Evolutionary conservation across 2,888 invertebrate genomes (phyloP).

Genomic region (Phasia obesa): DNA sequence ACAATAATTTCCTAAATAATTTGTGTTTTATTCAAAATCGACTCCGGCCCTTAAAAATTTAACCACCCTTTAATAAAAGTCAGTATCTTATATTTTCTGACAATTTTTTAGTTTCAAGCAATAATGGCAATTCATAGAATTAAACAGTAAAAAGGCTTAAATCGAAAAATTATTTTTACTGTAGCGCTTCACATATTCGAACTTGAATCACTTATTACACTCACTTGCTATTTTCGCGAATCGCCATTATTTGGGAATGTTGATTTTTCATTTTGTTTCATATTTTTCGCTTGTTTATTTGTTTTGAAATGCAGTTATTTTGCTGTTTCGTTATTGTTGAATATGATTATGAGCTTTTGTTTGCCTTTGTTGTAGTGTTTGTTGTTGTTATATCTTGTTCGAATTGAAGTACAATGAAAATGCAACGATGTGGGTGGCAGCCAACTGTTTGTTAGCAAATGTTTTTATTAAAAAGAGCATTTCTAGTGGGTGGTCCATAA

Average conservation of each 20-base stretch:
- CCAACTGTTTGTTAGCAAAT: conserved; percentile 41
- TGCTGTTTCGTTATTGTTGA: conserved; percentile 1
- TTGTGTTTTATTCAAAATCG: no score
- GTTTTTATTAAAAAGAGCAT: conserved; percentile 47
- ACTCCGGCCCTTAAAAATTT: no score
- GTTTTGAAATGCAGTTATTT: conserved; percentile 57
- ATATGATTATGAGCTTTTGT: conserved; percentile 27
- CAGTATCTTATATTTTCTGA: no score
- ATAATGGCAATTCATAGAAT: no score
- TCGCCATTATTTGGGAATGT: conserved; percentile 18
- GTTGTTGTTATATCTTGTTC: conserved; percentile 30
- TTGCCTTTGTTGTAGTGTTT: conserved; percentile 24
- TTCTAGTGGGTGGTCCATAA: conserved; percentile 65
- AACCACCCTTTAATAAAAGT: no score
- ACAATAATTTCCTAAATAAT: no score
- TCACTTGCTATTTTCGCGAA: conserved; percentile 14
- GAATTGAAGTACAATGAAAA: conserved; percentile 42
- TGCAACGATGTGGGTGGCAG: conserved; percentile 64
- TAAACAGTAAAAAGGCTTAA: no score
- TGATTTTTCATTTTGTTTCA: conserved; percentile 25
- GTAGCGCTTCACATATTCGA: conserved; percentile 11
- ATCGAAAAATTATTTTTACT: not conserved
- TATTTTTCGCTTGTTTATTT: conserved; percentile 58
- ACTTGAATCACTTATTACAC: not conserved
- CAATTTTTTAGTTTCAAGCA: no score